These are phyloP conservation scores for Pandion haliaetus DNA, from an alignment of 2,113 vertebrate genomes.

Conservation along the genomic window DNA sequence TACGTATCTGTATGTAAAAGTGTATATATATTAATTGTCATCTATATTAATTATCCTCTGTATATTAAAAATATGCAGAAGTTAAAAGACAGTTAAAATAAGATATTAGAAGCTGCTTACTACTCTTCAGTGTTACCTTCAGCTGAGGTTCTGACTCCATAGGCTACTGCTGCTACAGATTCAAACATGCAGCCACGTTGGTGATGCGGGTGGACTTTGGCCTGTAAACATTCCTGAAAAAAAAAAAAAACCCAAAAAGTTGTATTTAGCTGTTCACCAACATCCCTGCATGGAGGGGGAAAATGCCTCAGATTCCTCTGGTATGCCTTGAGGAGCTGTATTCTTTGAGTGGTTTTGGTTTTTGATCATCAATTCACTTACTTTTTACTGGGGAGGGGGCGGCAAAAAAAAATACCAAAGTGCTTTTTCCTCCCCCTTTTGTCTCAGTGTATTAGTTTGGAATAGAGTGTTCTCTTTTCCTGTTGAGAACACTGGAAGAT, in stretches of 20 bases:
- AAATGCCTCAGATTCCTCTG: not conserved
- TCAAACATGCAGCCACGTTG: not conserved
- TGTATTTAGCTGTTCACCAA: not conserved
- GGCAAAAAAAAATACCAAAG: not conserved
- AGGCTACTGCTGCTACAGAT: not conserved
- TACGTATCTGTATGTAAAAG: not conserved
- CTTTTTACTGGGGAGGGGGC: not conserved
- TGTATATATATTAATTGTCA: not conserved
- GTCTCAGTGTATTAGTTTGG: not conserved
- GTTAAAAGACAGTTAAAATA: not conserved
- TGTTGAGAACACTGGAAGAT: constrained; percentile 11
- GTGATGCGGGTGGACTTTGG: not conserved
- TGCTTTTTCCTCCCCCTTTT: not conserved
- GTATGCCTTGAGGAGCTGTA: not conserved
- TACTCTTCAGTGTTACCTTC: not conserved
- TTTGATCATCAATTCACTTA: not conserved
- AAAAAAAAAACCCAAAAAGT: not conserved
- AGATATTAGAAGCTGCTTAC: not conserved
- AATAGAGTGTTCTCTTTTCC: constrained; percentile 40
- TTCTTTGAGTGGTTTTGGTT: not conserved
- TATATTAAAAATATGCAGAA: not conserved
- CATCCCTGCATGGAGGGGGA: not conserved
- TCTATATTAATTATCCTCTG: not conserved
- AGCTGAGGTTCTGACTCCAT: not conserved
- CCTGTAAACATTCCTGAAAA: not conserved